These are phyloP conservation scores for Phytoseiulus persimilis DNA, from an alignment of 2,888 invertebrate genomes.

Conservation along the genomic window DNA sequence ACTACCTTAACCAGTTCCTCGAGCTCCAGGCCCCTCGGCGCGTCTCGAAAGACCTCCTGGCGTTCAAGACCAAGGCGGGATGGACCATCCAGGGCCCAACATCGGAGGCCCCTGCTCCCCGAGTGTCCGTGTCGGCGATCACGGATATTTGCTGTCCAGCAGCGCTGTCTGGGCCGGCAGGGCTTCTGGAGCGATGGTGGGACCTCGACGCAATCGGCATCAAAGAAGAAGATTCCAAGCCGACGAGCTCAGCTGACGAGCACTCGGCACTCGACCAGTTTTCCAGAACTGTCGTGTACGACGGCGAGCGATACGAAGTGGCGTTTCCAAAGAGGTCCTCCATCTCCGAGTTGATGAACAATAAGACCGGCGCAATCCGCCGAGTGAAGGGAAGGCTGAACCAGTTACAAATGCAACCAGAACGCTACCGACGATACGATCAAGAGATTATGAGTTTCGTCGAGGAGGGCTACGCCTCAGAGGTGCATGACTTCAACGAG, in stretches of 20 bases:
- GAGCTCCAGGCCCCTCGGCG: not conserved
- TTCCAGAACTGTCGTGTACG: not conserved
- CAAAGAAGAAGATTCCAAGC: not conserved
- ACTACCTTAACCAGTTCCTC: not conserved
- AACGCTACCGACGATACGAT: not conserved
- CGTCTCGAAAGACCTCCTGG: not conserved
- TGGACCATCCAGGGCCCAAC: not conserved
- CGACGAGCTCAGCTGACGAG: not conserved
- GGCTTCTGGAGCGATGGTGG: not conserved
- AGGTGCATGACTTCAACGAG: not conserved
- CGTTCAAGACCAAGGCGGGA: not conserved
- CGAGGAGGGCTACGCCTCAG: not conserved
- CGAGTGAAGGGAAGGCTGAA: not conserved
- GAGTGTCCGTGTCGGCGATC: not conserved
- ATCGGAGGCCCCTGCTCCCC: not conserved
- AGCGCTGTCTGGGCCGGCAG: conserved; percentile 28
- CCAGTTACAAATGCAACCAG: not conserved
- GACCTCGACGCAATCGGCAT: conserved; percentile 30
- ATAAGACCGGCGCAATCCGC: not conserved
- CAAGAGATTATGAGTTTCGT: not conserved
- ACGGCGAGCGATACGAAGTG: not conserved
- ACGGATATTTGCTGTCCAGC: not conserved
- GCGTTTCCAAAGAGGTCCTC: not conserved
- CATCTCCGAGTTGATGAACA: not conserved
- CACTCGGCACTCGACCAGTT: not conserved